A percentile compares a stretch with the other conserved stretches of the same genome.
These are phyloP conservation scores for Cheilosia vernalis DNA, from an alignment of 2,888 invertebrate genomes.

Conservation along the genomic window DNA sequence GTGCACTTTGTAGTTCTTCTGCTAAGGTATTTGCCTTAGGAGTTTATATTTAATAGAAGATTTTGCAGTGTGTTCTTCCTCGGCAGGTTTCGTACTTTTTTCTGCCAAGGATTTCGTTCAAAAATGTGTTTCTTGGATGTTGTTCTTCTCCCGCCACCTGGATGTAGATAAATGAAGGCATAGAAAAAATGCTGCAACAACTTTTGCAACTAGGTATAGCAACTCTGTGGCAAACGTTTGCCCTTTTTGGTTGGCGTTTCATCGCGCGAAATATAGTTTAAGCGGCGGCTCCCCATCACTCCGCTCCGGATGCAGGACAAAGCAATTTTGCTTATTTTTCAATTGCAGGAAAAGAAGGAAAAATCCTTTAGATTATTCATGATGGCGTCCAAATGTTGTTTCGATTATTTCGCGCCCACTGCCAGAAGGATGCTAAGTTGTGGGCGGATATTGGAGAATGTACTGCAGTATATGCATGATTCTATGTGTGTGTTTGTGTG, in stretches of 20 bases:
- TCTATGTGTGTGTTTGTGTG: constrained; percentile 14
- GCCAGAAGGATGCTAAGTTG: constrained; percentile 35
- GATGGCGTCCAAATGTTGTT: constrained; percentile 67
- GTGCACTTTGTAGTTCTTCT: constrained; percentile 17
- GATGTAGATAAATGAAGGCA: constrained; percentile 19
- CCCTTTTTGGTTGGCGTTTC: constrained; percentile 51
- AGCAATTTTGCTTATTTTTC: constrained; percentile 64
- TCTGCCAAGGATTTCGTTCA: constrained; percentile 46
- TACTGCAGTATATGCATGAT: no score
- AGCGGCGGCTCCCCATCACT: constrained; percentile 39
- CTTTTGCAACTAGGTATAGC: no score
- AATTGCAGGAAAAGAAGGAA: constrained; percentile 31
- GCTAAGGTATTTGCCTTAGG: constrained; percentile 37
- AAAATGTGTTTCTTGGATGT: constrained; percentile 44
- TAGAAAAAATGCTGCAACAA: not conserved
- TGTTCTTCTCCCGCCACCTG: constrained; percentile 40
- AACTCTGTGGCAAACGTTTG: constrained; percentile 35
- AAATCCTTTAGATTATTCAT: constrained; percentile 69
- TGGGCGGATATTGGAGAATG: not conserved
- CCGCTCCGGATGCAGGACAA: not conserved
- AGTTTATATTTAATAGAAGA: constrained; percentile 53
- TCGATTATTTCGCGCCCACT: constrained; percentile 67
- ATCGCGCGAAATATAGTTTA: constrained; percentile 66
- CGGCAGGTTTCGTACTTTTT: constrained; percentile 12
- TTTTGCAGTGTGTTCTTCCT: constrained; percentile 13